Base-by-base conservation (phyloP, 2,888 invertebrate species). In the Aricia artaxerxes region DNA sequence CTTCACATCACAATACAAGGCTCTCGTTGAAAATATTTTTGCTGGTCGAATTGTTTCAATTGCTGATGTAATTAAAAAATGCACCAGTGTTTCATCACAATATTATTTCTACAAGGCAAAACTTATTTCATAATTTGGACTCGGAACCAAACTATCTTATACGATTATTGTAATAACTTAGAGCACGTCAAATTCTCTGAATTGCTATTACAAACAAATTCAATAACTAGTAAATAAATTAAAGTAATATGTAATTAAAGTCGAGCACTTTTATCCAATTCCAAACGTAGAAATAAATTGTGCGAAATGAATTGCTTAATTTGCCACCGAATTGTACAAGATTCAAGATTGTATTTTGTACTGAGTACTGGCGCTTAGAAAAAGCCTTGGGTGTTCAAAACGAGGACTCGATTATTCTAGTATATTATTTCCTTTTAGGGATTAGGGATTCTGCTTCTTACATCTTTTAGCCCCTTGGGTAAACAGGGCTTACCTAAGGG, bases 251-350 rank as follows among this genome's bases (percentile, higher is more conserved):
- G 76, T 76, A 76, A 76, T 57, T 57, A 76, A 76, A 57, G 35
- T 75, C 35, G 13, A 76, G 76, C 57, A 57, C 35, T 76, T 75
- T 76, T 76, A 35, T 76, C 76, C 53, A 57, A 76, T 76, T 57
- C 57, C 53, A 76, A 76, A 53, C 35, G 76, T 6, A 38, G 76
- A 76, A 76, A 76, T 76, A 76, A 76, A 76, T 76, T 76, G 57
- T 57, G 76, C 76, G 76, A 53, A 57, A 57, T 76, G 76, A 76
- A 76, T 76, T 57, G 76, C 76, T 76, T 76, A 76, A 76, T 76
- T 76, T 76, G 57, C 76, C 57, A 76, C 76, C 31, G 57, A 76
- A 76, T 76, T 76, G 76, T 76, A 76, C 76, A 35, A 31, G 57
- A 13, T 57, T 35, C 76, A 35, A 31, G 57, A 13, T 57, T 35